Evolutionary conservation across 1,140 invertebrate species (phyloP), one percentile per base, ranked within the genome.

Genomic region (Drosophila nigrodunni): DNA sequence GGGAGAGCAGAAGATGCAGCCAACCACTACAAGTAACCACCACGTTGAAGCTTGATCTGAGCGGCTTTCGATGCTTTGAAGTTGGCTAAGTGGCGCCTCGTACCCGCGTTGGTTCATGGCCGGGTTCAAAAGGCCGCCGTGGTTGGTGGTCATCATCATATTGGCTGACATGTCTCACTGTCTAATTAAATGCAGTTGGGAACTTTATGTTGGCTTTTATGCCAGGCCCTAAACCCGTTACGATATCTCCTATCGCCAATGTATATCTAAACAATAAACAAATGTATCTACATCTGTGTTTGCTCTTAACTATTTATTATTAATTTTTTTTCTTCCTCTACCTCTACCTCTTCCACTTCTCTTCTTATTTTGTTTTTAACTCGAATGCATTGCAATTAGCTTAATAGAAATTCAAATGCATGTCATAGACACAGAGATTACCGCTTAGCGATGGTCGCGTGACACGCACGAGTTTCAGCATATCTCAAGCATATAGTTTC

Each of bases 171-270:
- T 77, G 62, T 62, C 46, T 52, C 62, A 78, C 44, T 77, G 82
- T 77, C 83, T 87, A 87, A 87, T 87, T 87, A 87, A 87, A 87
- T 87, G 83, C 73, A 70, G 58, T 44, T 62, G 15, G 41, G 43
- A 61, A 82, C 72, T 87, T 87, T 87, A 87, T 87, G 83, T 87
- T 88, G 72, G 82, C 82, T 88, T 87, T 87, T 87, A 88, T 79
- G 41, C 54, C 11, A 7, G 49, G 46, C 62, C 18, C 44, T 78
- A 75, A 74, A 30, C 59, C 64, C 43, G 21, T 41, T 54, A 37
- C 4, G 2, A 37, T 58, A 41, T 64, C 59, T 58, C 18, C 43
- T 49, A 44, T 62, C n/a, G 34, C 52, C 49, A 10, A 41, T 69
- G 54, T 70, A 44, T 86, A 87, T 88, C 76, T 65, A 43, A 47